Percentiles rank a stretch among this genome's conserved stretches.
These are phyloP conservation scores for Monomorium pharaonis DNA, from an alignment of 1,140 invertebrate genomes.

Conservation along the genomic window DNA sequence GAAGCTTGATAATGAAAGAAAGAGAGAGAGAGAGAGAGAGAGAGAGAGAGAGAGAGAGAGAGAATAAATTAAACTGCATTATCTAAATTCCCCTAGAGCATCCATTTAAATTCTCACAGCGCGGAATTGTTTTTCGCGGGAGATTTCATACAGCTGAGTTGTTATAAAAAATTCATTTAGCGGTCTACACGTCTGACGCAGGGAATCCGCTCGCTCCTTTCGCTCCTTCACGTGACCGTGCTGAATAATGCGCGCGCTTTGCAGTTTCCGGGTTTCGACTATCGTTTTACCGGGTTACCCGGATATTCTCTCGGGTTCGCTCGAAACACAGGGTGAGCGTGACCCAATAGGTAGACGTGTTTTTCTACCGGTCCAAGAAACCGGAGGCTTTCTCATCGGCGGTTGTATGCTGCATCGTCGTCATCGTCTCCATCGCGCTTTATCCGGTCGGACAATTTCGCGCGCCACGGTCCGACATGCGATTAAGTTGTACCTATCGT, in stretches of 20 bases:
- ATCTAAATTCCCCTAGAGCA: conserved; percentile 43
- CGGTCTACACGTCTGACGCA: conserved; percentile 9
- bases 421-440: background rate
- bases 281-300: conserved; percentile 53
- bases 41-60: background rate
- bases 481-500: conserved; percentile 54
- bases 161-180: conserved; percentile 58
- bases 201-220: conserved; percentile 28
- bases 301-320: background rate
- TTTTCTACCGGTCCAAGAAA: conserved; percentile 11
- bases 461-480: conserved; percentile 29
- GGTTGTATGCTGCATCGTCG: background rate
- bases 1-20: background rate
- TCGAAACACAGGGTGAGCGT: conserved; percentile 1
- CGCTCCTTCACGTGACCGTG: conserved; percentile 27
- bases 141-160: conserved; percentile 49
- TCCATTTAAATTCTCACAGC: conserved; percentile 49
- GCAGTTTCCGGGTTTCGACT: conserved; percentile 30
- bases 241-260: conserved; percentile 34
- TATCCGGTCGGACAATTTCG: conserved; percentile 45
- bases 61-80: conserved; percentile 54
- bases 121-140: conserved; percentile 41
- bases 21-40: background rate
- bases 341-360: conserved; percentile 37
- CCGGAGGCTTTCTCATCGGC: background rate